These are phyloP conservation scores for Catocala sponsa DNA, from an alignment of 2,888 invertebrate species.

Conservation along the genomic window DNA sequence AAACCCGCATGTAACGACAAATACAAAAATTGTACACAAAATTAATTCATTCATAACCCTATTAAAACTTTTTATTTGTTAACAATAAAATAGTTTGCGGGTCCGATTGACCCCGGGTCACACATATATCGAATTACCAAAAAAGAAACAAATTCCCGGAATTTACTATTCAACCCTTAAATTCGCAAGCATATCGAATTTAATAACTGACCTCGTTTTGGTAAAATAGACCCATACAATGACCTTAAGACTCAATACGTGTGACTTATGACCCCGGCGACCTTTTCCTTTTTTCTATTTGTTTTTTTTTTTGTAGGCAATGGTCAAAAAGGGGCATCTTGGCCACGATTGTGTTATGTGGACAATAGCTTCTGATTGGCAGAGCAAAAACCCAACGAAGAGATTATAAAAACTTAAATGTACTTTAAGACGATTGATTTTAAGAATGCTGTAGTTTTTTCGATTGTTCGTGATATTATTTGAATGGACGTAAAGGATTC, in stretches of 20 bases:
- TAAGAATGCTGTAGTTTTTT: slow-evolving; percentile 30
- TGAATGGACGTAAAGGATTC: slow-evolving; percentile 25
- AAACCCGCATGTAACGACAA: background rate
- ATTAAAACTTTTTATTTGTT: slow-evolving; percentile 26
- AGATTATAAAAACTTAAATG: slow-evolving; percentile 32
- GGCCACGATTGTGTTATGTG: slow-evolving; percentile 64
- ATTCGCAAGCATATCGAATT: slow-evolving; percentile 64
- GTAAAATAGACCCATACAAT: slow-evolving; percentile 55
- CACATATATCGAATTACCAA: slow-evolving; percentile 77
- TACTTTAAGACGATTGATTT: slow-evolving; percentile 32
- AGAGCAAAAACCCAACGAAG: slow-evolving; percentile 64
- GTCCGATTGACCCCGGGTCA: slow-evolving; percentile 76
- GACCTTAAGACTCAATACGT: slow-evolving; percentile 60
- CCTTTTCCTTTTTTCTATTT: slow-evolving; percentile 51
- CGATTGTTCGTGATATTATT: slow-evolving; percentile 33
- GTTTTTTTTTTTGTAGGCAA: slow-evolving; percentile 59
- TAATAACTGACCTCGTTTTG: slow-evolving; percentile 72
- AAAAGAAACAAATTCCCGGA: slow-evolving; percentile 70
- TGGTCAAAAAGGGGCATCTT: slow-evolving; percentile 76
- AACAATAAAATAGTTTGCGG: slow-evolving; percentile 34
- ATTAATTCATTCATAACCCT: slow-evolving; percentile 37
- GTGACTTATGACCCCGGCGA: slow-evolving; percentile 72
- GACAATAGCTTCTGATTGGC: slow-evolving; percentile 81
- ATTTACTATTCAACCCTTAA: slow-evolving; percentile 54
- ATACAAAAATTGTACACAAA: slow-evolving; percentile 16